Evolutionary conservation across 1,140 invertebrate genomes (phyloP), one percentile per base, ranked within the genome.

Genomic region (Zaprionus ornatus): DNA sequence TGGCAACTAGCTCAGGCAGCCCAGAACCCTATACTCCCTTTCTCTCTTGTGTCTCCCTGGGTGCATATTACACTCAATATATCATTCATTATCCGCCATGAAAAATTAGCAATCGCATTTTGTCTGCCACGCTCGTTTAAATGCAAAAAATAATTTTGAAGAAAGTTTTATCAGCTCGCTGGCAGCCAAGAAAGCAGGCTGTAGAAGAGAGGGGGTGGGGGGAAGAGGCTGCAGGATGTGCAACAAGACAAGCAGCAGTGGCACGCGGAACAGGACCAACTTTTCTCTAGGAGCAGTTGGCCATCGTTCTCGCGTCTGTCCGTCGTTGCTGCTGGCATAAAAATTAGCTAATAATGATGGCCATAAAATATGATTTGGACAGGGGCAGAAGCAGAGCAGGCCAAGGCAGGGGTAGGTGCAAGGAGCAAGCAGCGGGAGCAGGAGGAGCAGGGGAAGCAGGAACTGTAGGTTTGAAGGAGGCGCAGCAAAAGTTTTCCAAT

Each of bases 291-390:
- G 17, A 56, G 63, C 35, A 56, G 52, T 56, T 65, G 40, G n/a
- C 40, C 40, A 7, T 9, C 40, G n/a, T 45, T n/a, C 40, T 45
- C 6, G 40, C 13, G 35, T 37, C 35, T 54, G 29, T 32, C 29
- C 29, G 29, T 32, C 29, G 52, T 64, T 69, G 66, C 27, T 21
- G 50, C 45, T 50, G 19, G 83, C 82, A 90, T 85, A 90, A 90
- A 90, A 90, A 90, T 85, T 90, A 90, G 85, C 81, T 90, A 90
- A 90, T 90, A 90, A 90, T 90, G 85, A 90, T 82, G 79, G 81
- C 76, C 85, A 90, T 90, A 90, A 90, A 90, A 90, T 90, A 90
- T 85, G 79, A 85, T 90, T 90, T 83, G 73, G 45, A 62, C 42
- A 63, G 37, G 25, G 64, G 29, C 29, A 32, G 29, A 32, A 32